These are phyloP conservation scores for Probaryconus sp. DNA, from an alignment of 1,140 invertebrate species.

Conservation along the genomic window DNA sequence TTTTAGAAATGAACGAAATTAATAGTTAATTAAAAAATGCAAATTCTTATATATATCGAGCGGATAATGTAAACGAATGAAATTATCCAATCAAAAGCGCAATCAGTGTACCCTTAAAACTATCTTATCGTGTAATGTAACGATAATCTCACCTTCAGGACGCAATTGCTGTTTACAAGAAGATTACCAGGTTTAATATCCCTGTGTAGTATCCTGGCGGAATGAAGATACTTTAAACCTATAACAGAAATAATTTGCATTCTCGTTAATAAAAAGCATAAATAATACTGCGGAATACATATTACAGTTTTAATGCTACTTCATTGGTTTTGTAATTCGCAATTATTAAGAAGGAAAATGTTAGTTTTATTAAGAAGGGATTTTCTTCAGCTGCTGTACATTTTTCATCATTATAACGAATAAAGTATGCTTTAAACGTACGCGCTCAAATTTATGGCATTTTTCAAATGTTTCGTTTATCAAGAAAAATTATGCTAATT, in stretches of 20 bases:
- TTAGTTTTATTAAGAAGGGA: constrained; percentile 9
- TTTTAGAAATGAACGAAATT: too few species aligned
- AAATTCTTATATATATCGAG: too few species aligned
- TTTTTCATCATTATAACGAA: too few species aligned
- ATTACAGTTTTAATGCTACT: constrained; percentile 30
- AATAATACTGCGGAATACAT: constrained; percentile 38
- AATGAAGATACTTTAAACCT: constrained; percentile 99
- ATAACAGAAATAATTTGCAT: constrained; percentile 71
- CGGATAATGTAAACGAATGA: constrained; percentile 6
- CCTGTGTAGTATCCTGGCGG: constrained; percentile 96
- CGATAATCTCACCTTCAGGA: constrained; percentile 88
- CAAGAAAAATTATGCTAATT: too few species aligned
- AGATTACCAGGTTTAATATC: constrained; percentile 99
- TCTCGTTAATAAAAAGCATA: constrained; percentile 51
- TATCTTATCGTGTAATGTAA: constrained; percentile 46
- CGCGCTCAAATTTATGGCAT: too few species aligned
- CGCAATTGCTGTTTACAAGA: constrained; percentile 98
- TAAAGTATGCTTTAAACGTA: too few species aligned
- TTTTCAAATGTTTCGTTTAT: too few species aligned
- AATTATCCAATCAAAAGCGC: constrained; percentile 44
- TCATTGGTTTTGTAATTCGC: constrained; percentile 26
- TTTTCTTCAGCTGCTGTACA: constrained; percentile 3
- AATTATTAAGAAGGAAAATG: constrained; percentile 32
- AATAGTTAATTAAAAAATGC: too few species aligned
- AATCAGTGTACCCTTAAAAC: constrained; percentile 51